These are phyloP conservation scores for Germaria angustata DNA, from an alignment of 2,888 invertebrate genomes.

Conservation along the genomic window DNA sequence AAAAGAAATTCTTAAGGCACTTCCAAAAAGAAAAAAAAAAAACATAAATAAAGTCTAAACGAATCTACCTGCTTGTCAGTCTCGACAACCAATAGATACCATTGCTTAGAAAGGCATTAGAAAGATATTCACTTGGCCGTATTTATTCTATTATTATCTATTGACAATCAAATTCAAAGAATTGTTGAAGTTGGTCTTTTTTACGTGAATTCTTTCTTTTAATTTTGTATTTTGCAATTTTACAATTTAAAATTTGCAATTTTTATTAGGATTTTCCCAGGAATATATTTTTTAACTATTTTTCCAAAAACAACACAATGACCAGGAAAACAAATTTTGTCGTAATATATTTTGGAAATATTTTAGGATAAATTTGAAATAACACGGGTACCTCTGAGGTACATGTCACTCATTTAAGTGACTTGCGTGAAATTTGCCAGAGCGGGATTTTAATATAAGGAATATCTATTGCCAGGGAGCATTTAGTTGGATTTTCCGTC, in stretches of 20 bases:
- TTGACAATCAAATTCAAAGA: constrained; percentile 55
- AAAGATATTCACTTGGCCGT: constrained; percentile 29
- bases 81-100: not conserved
- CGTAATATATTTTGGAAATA: no score
- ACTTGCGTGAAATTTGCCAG: no score
- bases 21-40: not conserved
- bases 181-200: constrained; percentile 33
- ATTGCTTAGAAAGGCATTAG: not conserved
- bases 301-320: no score
- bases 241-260: not conserved
- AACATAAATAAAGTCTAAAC: no score
- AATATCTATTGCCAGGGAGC: no score
- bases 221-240: constrained; percentile 10
- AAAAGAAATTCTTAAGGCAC: constrained; percentile 27
- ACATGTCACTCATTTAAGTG: no score
- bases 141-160: constrained; percentile 38
- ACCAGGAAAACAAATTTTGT: no score
- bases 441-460: no score
- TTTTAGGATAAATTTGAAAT: no score
- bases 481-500: no score
- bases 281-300: not conserved
- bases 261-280: constrained; percentile 38
- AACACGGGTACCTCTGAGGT: no score
- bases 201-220: not conserved
- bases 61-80: constrained; percentile 35